Evolutionary conservation across 2,888 invertebrate genomes (phyloP).

Genomic region (Dorcus parallelipipedus): DNA sequence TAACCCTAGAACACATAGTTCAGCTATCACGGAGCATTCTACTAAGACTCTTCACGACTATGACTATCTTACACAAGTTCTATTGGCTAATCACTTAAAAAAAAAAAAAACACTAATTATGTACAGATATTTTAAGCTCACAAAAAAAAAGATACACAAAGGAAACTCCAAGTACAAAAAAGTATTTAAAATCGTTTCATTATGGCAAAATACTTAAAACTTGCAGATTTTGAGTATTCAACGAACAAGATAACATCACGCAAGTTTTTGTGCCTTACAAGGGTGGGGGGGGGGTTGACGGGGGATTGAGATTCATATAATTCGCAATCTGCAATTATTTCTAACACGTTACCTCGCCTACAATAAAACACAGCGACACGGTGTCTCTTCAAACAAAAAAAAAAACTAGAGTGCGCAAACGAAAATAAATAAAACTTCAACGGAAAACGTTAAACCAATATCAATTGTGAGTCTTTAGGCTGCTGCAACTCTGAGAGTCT

Average conservation of each 20-base stretch:
- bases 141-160: background rate
- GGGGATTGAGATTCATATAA: background rate
- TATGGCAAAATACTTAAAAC: background rate
- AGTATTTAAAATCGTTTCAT: conserved; percentile 1
- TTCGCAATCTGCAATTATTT: background rate
- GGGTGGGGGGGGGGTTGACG: background rate
- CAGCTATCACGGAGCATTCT: conserved; percentile 23
- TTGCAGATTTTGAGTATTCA: background rate
- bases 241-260: too few relatives aligned
- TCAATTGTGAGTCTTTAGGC: conserved; percentile 40
- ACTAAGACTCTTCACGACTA: conserved; percentile 11
- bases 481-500: conserved; percentile 50
- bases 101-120: background rate
- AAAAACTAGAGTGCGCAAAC: background rate
- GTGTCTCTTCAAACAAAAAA: background rate
- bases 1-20: conserved; percentile 11
- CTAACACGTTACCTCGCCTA: background rate
- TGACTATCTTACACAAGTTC: conserved; percentile 13
- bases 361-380: background rate
- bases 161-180: conserved; percentile 3
- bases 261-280: too few relatives aligned
- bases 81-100: background rate
- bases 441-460: conserved; percentile 21
- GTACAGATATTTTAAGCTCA: conserved; percentile 2
- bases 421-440: conserved; percentile 8